These are phyloP conservation scores for Parnassius apollo DNA, from an alignment of 2,888 invertebrate species.

Conservation along the genomic window DNA sequence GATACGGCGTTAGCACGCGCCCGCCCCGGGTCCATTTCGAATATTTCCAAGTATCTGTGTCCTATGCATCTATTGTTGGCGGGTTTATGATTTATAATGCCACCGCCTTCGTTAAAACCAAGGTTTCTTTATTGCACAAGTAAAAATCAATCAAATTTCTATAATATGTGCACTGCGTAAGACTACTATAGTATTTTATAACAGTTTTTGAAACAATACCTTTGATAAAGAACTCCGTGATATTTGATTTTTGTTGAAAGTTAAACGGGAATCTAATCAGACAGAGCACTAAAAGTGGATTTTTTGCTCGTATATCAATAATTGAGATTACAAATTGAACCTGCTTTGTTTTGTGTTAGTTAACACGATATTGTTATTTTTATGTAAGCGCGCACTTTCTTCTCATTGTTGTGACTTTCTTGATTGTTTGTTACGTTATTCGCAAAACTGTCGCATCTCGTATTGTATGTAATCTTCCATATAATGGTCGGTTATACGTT, in stretches of 20 bases:
- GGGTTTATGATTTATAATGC: conserved; percentile 64
- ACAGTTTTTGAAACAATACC: too few species aligned
- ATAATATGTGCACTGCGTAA: neutral
- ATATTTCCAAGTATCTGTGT: conserved; percentile 60
- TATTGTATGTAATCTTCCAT: conserved; percentile 65
- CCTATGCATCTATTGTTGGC: conserved; percentile 28
- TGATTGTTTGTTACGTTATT: conserved; percentile 72
- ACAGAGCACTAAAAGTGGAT: neutral
- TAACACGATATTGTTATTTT: conserved; percentile 37
- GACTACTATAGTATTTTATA: too few species aligned
- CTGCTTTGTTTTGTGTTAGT: conserved; percentile 8
- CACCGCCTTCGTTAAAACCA: conserved; percentile 54
- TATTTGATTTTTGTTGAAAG: too few species aligned
- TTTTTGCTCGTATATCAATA: neutral
- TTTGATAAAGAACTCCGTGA: too few species aligned
- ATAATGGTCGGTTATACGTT: conserved; percentile 56
- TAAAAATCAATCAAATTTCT: conserved; percentile 31
- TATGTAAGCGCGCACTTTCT: conserved; percentile 58
- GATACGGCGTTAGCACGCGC: conserved; percentile 60
- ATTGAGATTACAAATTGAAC: neutral
- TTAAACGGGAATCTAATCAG: too few species aligned
- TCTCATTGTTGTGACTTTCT: conserved; percentile 68
- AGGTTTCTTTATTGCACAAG: conserved; percentile 56
- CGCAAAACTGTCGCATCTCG: conserved; percentile 52
- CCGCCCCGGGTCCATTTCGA: conserved; percentile 58